Conservation (phyloP, 2,113 vertebrate species). For the human (Homo sapiens) region GRCh38 chr17:31775001-31775500, state of each 20-base stretch:
- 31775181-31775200: background rate
- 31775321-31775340: background rate
- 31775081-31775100: background rate
- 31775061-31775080: background rate
- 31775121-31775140: background rate
- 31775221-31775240: background rate
- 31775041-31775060: background rate
- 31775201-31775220: background rate
- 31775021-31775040: background rate
- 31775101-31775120: background rate
- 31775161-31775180: background rate
- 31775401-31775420: fast-evolving
- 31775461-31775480: background rate
- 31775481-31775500: background rate
- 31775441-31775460: background rate
- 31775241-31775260: background rate
- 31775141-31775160: background rate
- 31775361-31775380: background rate
- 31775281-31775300: background rate
- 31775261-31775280: background rate
- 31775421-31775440: background rate
- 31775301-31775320: background rate
- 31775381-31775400: background rate
- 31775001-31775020: background rate
- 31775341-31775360: no score